phyloP scores from a whole-genome alignment of 2,888 invertebrate genomes.

The Serripes groenlandicus region DNA sequence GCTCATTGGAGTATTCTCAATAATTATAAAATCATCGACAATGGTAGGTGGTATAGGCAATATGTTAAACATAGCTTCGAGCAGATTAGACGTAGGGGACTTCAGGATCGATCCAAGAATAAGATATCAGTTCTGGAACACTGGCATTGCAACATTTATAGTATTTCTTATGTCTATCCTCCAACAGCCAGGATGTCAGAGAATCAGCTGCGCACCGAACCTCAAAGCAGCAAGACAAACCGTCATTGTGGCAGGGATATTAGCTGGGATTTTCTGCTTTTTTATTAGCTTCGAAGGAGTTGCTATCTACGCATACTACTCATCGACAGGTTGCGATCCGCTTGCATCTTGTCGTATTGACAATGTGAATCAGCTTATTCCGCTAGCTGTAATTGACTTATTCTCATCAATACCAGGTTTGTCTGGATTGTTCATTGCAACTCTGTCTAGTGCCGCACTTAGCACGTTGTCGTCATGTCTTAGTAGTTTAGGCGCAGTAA shows the following conservation, averaged over 20 bases:
- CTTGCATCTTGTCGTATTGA: slow-evolving; percentile 19
- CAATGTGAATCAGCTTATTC: slow-evolving; percentile 46
- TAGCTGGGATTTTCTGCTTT: slow-evolving; percentile 3
- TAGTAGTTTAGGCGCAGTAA: slow-evolving; percentile 49
- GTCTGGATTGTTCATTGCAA: slow-evolving; percentile 54
- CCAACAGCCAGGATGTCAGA: slow-evolving; percentile 38
- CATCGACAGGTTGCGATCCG: slow-evolving; percentile 38
- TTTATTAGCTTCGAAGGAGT: slow-evolving; percentile 33
- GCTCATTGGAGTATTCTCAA: slow-evolving; percentile 17
- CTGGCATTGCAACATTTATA: background rate
- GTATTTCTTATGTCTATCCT: background rate
- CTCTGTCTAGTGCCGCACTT: slow-evolving; percentile 51
- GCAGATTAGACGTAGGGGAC: slow-evolving; percentile 29
- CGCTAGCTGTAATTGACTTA: slow-evolving; percentile 39
- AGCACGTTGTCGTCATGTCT: slow-evolving; percentile 56
- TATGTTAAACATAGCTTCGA: background rate
- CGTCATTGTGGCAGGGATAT: slow-evolving; percentile 11
- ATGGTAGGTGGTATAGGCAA: slow-evolving; percentile 17
- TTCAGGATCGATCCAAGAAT: slow-evolving; percentile 42
- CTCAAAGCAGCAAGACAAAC: background rate
- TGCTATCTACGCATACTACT: slow-evolving; percentile 50
- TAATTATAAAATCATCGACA: slow-evolving; percentile 27
- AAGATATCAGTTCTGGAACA: slow-evolving; percentile 16
- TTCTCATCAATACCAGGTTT: slow-evolving; percentile 47
- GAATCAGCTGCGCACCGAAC: slow-evolving; percentile 21